Evolutionary conservation across 1,140 invertebrate genomes (phyloP), one percentile per base, ranked within the genome.

Genomic region (Drusus annulatus): DNA sequence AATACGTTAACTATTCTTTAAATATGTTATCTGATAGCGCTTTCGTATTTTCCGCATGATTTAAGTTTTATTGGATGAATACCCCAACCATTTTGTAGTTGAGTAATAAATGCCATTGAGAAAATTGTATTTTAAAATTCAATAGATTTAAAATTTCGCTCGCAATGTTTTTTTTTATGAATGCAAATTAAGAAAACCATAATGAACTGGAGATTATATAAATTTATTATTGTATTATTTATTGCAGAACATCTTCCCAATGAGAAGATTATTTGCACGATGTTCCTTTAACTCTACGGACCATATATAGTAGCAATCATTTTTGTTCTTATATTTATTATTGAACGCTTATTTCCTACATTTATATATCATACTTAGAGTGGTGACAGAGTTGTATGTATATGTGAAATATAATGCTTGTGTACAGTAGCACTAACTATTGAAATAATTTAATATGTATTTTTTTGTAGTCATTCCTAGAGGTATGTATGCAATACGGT

Each of bases 401-500:
- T 65, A 56, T 82, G 65, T 79, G 25, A 58, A 45, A 75, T 28
- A 58, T 62, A 75, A 58, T 17, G 58, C 58, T 58, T 74, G 16
- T 58, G 58, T 58, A 51, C 5, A 75, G 52, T 75, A 75, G 58
- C n/a, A 25, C 58, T 58, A 75, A 58, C 52, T 58, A 58, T 23
- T 76, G 80, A 60, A 75, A 65, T 80, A 79, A 73, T 79, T 84
- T 31, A 51, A 65, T 83, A 83, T 80, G 82, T 82, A 79, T 80
- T 68, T 80, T 28, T 62, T 83, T 81, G 36, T 74, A 54, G 58
- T 77, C 21, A 19, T 75, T 51, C 31, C 13, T 62, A 25, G 15
- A 63, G 51, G 51, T 75, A 56, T 75, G 58, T 54, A 63, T 51
- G 23, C n/a, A 21, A 75, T 58, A 58, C 51, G 50, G 52, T 74